Evolutionary conservation across 2,888 invertebrate genomes (phyloP), one percentile per base, ranked within the genome.

Genomic region (Latheticus oryzae): DNA sequence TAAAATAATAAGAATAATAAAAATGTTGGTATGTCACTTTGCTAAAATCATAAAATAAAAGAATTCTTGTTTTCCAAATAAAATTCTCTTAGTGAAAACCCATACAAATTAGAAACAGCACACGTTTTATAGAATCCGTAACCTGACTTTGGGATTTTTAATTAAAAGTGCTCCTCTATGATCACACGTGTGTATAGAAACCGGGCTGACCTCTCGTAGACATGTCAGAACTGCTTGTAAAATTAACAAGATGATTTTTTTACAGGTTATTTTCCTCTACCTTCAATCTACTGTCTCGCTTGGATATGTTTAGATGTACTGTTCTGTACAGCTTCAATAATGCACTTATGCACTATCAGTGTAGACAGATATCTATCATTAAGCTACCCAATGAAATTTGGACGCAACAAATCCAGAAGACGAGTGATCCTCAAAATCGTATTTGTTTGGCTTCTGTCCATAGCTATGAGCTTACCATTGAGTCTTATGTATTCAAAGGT

Each of bases 291-390:
- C 79, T 96, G 97, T 77, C 86, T 97, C 66, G 89, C 90, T 45
- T 97, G 96, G 96, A 93, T 96, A 66, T 94, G 94, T 70, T 84
- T 96, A 73, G 97, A 97, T 80, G 97, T 97, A 1, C 82, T 97
- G 1, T 94, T 96, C 76, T 97, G 97, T 79, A 97, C 97, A 0
- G 95, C 97, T 1, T 95, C 95, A 64, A 97, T 97, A 71, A 93
- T 97, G 87, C 97, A 98, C 78, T 84, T 97, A 30, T 97, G 97
- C 76, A 97, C 96, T 28, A 97, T 97, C 75, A 95, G 96, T 62
- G 89, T 97, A 60, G 97, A 97, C 81, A 87, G 97, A 72, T 97
- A 94, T 79, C 85, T 96, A 38, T 95, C 94, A 15, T 84, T 95
- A 48, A 86, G 94, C 12, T 94, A 94, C 73, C 97, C 97, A 0